Evolutionary conservation across 2,113 vertebrate species (phyloP).

Genomic region (Limanda limanda): DNA sequence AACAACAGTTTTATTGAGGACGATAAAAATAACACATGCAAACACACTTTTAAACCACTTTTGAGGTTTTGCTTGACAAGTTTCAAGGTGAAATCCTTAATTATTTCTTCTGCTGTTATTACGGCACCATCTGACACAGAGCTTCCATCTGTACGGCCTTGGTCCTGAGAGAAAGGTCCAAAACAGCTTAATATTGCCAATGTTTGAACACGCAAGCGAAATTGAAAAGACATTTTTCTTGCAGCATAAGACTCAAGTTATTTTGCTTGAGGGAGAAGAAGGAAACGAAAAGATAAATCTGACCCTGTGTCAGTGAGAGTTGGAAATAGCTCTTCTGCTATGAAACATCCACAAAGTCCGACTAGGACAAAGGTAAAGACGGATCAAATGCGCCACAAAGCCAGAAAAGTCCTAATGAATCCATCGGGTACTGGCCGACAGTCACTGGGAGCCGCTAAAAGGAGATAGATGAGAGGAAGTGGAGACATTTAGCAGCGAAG

Average conservation of each 20-base stretch:
- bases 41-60: neutral
- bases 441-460: slow-evolving; percentile 30
- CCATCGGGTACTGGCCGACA: slow-evolving; percentile 34
- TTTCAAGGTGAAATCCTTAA: slow-evolving; percentile 27
- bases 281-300: neutral
- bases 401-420: slow-evolving; percentile 63
- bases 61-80: neutral
- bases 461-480: slow-evolving; percentile 40
- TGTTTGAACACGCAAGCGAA: too few relatives aligned
- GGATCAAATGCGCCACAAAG: slow-evolving; percentile 32
- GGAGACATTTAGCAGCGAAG: slow-evolving; percentile 26
- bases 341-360: slow-evolving; percentile 26
- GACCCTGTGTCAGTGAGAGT: slow-evolving; percentile 7
- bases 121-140: neutral
- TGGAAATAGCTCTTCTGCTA: slow-evolving; percentile 23
- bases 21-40: too few relatives aligned
- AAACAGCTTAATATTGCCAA: too few relatives aligned
- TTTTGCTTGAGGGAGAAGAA: neutral
- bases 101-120: slow-evolving; percentile 3
- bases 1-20: too few relatives aligned
- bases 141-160: neutral
- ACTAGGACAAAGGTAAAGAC: slow-evolving; percentile 46
- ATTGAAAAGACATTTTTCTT: neutral
- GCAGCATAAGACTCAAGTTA: neutral
- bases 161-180: slow-evolving; percentile 1